These are phyloP conservation scores for Diachrysia chrysitis DNA, from an alignment of 2,888 invertebrate species.

Conservation along the genomic window DNA sequence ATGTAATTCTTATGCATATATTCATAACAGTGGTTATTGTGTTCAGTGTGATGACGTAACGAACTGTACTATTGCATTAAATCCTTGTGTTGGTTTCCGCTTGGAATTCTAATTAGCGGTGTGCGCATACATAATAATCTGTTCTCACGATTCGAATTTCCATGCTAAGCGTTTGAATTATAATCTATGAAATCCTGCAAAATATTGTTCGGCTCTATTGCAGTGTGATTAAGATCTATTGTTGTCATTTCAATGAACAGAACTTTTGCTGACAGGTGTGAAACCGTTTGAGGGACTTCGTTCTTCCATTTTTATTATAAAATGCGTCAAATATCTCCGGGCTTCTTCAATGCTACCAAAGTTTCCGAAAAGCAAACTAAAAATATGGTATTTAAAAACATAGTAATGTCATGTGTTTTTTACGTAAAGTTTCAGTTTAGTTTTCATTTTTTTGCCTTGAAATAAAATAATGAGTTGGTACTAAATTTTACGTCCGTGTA, in stretches of 20 bases:
- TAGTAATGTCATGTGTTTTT: no score
- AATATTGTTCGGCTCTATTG: constrained; percentile 33
- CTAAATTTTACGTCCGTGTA: not conserved
- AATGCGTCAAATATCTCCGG: no score
- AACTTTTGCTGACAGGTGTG: not conserved
- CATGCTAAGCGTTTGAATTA: constrained; percentile 46
- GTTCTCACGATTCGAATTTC: constrained; percentile 45
- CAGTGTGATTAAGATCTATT: not conserved
- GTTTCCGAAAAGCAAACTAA: no score
- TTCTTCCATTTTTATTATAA: no score
- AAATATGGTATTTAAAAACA: no score
- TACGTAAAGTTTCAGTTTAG: no score
- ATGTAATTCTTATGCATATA: constrained; percentile 15
- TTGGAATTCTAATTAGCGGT: constrained; percentile 53
- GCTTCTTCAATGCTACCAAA: no score
- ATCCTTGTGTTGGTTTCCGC: constrained; percentile 29
- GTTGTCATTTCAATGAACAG: not conserved
- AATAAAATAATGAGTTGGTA: no score
- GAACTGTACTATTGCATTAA: constrained; percentile 40
- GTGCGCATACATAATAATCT: constrained; percentile 48
- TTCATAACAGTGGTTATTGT: constrained; percentile 11
- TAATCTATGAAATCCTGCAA: constrained; percentile 24
- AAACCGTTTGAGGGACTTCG: no score
- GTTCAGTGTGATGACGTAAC: constrained; percentile 24
- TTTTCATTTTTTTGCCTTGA: no score